Evolutionary conservation across 2,888 invertebrate species (phyloP).

Genomic region (Nebria salina): DNA sequence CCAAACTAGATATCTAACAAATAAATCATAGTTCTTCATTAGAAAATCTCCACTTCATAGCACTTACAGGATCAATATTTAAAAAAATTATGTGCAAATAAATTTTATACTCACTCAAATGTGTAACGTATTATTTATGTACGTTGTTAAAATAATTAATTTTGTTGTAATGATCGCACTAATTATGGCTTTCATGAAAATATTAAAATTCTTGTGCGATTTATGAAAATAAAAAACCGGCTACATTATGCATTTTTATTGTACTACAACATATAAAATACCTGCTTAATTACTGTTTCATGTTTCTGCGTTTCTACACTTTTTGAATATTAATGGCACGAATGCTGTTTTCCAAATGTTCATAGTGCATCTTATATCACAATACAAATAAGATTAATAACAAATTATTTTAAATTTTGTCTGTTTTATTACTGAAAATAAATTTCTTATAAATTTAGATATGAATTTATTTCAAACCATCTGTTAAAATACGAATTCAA

Average conservation of each 20-base stretch:
- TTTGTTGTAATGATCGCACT: slow-evolving; percentile 32
- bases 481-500: too few relatives aligned
- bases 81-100: neutral
- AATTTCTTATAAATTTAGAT: too few relatives aligned
- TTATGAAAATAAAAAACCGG: slow-evolving; percentile 9
- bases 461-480: too few relatives aligned
- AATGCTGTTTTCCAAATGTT: slow-evolving; percentile 20
- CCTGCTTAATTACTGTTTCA: slow-evolving; percentile 43
- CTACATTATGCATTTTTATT: slow-evolving; percentile 40
- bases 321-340: slow-evolving; percentile 44
- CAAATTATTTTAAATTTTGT: too few relatives aligned
- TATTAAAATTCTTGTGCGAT: slow-evolving; percentile 44
- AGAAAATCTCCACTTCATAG: neutral
- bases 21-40: neutral
- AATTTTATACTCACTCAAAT: neutral
- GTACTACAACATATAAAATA: slow-evolving; percentile 37
- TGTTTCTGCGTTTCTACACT: slow-evolving; percentile 42
- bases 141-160: slow-evolving; percentile 29
- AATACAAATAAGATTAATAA: too few relatives aligned
- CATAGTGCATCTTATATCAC: neutral
- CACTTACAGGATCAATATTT: too few relatives aligned
- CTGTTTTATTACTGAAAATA: too few relatives aligned
- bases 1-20: neutral
- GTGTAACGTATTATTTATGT: neutral
- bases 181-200: slow-evolving; percentile 41